These are phyloP conservation scores for Diogma glabrata DNA, from an alignment of 2,888 invertebrate genomes.

Conservation along the genomic window DNA sequence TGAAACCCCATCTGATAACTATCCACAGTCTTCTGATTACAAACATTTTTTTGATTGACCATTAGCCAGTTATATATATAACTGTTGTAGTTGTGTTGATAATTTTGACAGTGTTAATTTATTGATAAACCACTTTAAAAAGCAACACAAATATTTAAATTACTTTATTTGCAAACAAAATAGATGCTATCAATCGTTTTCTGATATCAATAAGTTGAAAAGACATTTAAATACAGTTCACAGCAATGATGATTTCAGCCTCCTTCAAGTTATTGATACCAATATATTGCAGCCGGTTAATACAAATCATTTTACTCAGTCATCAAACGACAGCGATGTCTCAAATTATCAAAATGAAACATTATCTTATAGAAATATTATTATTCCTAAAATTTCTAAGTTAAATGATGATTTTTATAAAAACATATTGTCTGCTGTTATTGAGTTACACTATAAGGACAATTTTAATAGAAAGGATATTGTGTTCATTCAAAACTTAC, in stretches of 20 bases:
- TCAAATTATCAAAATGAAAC: neutral
- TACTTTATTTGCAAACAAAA: neutral
- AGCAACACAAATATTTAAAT: neutral
- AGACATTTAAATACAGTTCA: neutral
- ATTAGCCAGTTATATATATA: too few species aligned
- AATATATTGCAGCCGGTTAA: too few species aligned
- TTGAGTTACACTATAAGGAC: neutral
- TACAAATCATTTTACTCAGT: neutral
- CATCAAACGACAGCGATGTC: neutral
- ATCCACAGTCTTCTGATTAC: too few species aligned
- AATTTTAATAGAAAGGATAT: neutral
- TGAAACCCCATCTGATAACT: too few species aligned
- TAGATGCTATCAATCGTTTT: neutral
- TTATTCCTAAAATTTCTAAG: neutral
- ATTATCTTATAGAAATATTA: too few species aligned
- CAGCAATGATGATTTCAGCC: too few species aligned
- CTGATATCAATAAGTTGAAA: neutral
- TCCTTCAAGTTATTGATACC: too few species aligned
- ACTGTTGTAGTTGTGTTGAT: too few species aligned
- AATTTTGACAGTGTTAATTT: too few species aligned
- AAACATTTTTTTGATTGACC: too few species aligned
- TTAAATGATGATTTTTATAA: neutral
- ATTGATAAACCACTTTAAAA: too few species aligned
- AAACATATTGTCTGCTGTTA: neutral
- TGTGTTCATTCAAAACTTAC: neutral